Evolutionary conservation across 30 jellyfish, hydroid and myxozoan genomes (phyloP).

Genomic region (Aurelia aurita complex sp. Pacific): DNA sequence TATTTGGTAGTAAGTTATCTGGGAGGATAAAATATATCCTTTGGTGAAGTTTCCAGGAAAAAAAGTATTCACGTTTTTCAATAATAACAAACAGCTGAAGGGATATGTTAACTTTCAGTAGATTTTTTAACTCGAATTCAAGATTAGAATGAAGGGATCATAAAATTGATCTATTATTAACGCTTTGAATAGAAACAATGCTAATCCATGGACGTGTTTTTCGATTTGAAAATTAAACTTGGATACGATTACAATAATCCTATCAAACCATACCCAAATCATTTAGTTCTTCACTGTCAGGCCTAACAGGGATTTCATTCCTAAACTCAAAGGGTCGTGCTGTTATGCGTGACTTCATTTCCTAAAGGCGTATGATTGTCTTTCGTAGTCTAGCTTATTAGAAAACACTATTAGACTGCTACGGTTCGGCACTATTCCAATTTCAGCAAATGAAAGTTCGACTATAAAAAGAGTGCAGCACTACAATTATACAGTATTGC

Average conservation of each 20-base stretch:
- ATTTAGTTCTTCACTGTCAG: not conserved
- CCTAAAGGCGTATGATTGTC: no score
- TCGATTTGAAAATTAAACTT: not conserved
- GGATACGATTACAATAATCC: not conserved
- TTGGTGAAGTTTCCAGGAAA: not conserved
- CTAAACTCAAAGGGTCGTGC: no score
- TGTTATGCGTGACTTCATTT: no score
- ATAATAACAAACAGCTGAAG: conserved; percentile 63
- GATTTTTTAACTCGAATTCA: conserved; percentile 11
- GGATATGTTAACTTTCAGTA: conserved; percentile 9
- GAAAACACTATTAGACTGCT: no score
- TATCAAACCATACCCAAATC: not conserved
- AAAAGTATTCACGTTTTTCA: conserved; percentile 2
- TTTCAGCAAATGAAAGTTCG: no score
- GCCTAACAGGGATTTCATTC: not conserved
- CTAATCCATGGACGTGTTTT: not conserved
- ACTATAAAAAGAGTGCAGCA: no score
- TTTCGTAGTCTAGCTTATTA: no score
- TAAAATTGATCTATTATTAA: not conserved
- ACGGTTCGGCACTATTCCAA: no score
- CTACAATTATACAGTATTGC: no score
- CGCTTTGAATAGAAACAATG: not conserved
- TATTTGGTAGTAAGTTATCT: not conserved
- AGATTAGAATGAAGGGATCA: not conserved
- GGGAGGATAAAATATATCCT: not conserved